phyloP scores from a whole-genome alignment of 2,888 invertebrate genomes.

The Ectemnius lituratus region DNA sequence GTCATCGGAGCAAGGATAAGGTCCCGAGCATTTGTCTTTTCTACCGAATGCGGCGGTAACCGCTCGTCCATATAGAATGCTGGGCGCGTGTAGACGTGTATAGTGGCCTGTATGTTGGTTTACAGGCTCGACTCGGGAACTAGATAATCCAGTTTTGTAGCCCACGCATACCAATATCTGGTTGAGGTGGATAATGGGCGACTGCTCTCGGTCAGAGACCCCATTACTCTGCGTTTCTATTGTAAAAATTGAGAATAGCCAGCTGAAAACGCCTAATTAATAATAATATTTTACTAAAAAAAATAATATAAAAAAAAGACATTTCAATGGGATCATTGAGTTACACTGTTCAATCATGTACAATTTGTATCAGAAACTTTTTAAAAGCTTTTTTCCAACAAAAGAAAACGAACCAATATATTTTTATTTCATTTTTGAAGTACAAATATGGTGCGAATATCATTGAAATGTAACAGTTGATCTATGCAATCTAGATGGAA shows the following conservation, averaged over 20 bases:
- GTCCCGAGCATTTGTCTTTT: slow-evolving; percentile 29
- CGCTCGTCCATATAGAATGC: neutral
- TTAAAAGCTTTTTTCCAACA: too few species aligned
- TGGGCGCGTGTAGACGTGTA: neutral
- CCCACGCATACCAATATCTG: slow-evolving; percentile 37
- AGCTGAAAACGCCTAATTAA: too few species aligned
- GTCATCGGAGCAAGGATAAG: slow-evolving; percentile 43
- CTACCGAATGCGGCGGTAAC: slow-evolving; percentile 10
- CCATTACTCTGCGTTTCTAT: slow-evolving; percentile 49
- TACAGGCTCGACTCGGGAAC: slow-evolving; percentile 25
- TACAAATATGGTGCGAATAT: too few species aligned
- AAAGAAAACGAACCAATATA: too few species aligned
- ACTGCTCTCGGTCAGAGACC: slow-evolving; percentile 58
- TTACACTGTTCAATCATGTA: too few species aligned
- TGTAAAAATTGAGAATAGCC: neutral
- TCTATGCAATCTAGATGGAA: too few species aligned
- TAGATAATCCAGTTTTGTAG: slow-evolving; percentile 46
- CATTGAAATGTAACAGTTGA: too few species aligned
- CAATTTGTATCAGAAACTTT: too few species aligned
- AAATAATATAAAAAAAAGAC: too few species aligned
- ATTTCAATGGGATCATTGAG: too few species aligned
- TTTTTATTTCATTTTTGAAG: too few species aligned
- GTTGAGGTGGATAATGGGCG: slow-evolving; percentile 34
- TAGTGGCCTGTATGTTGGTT: slow-evolving; percentile 8
- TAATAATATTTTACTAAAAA: too few species aligned